phyloP scores from a whole-genome alignment of 2,797 vertebrate genomes.

The Rousettus madagascariensis region DNA sequence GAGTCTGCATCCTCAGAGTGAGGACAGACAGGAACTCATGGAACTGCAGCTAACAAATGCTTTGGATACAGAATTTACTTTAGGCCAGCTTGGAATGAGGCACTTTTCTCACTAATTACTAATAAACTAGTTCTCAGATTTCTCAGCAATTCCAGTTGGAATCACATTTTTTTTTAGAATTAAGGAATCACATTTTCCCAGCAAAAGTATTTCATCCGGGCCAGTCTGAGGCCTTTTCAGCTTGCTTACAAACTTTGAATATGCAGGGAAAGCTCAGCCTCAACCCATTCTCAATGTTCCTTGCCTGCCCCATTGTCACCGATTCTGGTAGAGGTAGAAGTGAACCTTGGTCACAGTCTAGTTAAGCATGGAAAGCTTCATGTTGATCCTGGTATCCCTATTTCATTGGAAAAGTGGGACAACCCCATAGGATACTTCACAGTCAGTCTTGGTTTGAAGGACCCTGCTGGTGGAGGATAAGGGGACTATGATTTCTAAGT shows the following conservation, averaged over 20 bases:
- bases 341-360: not conserved
- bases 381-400: not conserved
- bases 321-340: not conserved
- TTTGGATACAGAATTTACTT: not conserved
- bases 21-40: not conserved
- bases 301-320: not conserved
- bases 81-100: not conserved
- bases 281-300: not conserved
- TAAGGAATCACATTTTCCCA: not conserved
- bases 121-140: not conserved
- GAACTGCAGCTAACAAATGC: not conserved
- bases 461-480: not conserved
- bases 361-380: not conserved
- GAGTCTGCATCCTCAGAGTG: not conserved
- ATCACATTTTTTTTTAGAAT: not conserved
- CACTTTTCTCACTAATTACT: not conserved
- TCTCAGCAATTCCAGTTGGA: conserved; percentile 14
- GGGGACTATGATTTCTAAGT: not conserved
- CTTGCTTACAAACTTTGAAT: not conserved
- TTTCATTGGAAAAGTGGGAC: not conserved
- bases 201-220: not conserved
- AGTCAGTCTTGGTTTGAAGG: not conserved
- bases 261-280: not conserved
- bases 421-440: not conserved
- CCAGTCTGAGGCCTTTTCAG: not conserved